These are phyloP conservation scores for Platypus cylindrus DNA, from an alignment of 2,888 invertebrate species.

Conservation along the genomic window DNA sequence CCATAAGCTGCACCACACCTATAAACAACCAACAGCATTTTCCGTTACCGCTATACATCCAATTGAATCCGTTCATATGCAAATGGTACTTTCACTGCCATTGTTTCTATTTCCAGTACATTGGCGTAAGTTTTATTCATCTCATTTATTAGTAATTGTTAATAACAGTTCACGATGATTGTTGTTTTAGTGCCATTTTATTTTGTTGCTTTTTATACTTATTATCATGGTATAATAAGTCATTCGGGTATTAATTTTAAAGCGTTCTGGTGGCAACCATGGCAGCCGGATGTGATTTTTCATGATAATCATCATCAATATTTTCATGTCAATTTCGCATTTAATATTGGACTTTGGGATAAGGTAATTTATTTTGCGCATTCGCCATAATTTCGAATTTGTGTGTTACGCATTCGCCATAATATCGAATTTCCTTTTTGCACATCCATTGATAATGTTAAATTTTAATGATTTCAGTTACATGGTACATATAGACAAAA, in stretches of 20 bases:
- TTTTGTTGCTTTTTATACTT: conserved; percentile 41
- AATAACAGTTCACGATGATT: not conserved
- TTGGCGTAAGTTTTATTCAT: conserved; percentile 44
- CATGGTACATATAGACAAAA: conserved; percentile 54
- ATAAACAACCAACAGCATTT: conserved; percentile 64
- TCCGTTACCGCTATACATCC: conserved; percentile 66
- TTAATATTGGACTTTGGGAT: conserved; percentile 59
- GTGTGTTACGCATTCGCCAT: too few relatives aligned
- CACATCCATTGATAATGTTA: too few relatives aligned
- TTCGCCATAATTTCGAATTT: too few relatives aligned
- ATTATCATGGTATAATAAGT: conserved; percentile 62
- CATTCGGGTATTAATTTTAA: conserved; percentile 66
- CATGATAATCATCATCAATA: conserved; percentile 70
- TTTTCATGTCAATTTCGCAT: conserved; percentile 65
- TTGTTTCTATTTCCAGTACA: conserved; percentile 52
- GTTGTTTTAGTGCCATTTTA: conserved; percentile 35
- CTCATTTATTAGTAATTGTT: not conserved
- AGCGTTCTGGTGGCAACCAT: conserved; percentile 61
- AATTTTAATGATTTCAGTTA: conserved; percentile 44
- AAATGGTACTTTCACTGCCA: conserved; percentile 46
- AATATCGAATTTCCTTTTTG: too few relatives aligned
- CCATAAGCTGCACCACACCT: conserved; percentile 63
- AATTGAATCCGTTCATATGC: conserved; percentile 51
- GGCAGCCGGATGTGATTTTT: conserved; percentile 62
- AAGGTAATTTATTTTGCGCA: too few relatives aligned